Conservation (phyloP, 2,888 invertebrate genomes). For the Chironomus tentans region DNA sequence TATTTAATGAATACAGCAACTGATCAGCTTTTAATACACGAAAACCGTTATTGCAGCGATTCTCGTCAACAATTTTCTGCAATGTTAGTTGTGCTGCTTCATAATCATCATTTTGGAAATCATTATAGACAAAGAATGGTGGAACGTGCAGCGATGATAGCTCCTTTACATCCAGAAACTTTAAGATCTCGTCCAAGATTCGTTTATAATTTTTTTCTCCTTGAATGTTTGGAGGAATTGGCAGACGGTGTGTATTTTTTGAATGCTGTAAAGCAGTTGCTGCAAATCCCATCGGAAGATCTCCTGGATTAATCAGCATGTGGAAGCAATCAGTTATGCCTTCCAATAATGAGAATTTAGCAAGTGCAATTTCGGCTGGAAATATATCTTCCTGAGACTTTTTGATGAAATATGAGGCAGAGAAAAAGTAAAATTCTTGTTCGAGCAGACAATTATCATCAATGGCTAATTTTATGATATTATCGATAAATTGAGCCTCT, state of each 20-base stretch:
- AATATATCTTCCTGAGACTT: neutral
- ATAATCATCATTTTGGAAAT: neutral
- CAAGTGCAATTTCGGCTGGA: conserved; percentile 20
- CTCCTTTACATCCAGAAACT: neutral
- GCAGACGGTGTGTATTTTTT: neutral
- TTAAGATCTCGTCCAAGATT: neutral
- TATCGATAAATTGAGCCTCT: neutral
- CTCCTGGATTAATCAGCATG: conserved; percentile 16
- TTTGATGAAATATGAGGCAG: neutral
- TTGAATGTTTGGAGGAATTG: neutral
- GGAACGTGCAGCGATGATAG: neutral
- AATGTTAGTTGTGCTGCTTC: neutral
- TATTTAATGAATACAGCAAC: neutral
- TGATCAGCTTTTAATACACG: neutral
- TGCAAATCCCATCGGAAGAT: neutral
- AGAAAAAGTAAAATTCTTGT: neutral
- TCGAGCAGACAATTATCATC: neutral
- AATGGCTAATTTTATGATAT: neutral
- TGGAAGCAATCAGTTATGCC: conserved; percentile 11
- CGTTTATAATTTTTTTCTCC: neutral
- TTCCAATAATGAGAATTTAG: conserved; percentile 6
- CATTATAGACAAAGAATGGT: neutral
- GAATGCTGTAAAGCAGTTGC: neutral
- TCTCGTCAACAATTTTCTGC: neutral
- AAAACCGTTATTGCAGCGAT: neutral